A percentile compares a stretch with the other conserved stretches of the same genome.
Conservation (phyloP, 2,113 vertebrate species). For the Dolichotis patagonum region DNA sequence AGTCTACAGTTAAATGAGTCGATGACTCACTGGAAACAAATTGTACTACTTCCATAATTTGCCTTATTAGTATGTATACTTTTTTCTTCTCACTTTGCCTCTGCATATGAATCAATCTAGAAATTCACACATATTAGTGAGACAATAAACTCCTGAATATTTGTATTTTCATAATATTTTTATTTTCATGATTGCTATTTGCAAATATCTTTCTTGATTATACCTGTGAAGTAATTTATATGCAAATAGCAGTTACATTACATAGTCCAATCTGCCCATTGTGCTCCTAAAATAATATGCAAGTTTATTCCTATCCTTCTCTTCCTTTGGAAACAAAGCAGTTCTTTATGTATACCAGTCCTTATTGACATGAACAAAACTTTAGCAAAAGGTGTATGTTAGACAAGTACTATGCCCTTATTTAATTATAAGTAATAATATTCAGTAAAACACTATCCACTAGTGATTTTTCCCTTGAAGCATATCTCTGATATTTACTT, state of each 20-base stretch:
- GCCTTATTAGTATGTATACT: background rate
- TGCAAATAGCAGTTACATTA: slow-evolving; percentile 60
- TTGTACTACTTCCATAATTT: background rate
- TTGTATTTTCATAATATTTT: slow-evolving; percentile 67
- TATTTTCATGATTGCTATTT: slow-evolving; percentile 63
- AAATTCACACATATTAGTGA: slow-evolving; percentile 13
- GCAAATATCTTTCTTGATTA: slow-evolving; percentile 65
- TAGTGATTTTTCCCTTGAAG: slow-evolving; percentile 26
- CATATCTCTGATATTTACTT: background rate
- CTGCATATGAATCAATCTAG: slow-evolving; percentile 6
- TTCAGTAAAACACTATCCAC: slow-evolving; percentile 13
- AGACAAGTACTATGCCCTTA: background rate
- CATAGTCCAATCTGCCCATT: slow-evolving; percentile 25
- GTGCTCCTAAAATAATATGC: slow-evolving; percentile 57
- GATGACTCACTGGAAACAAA: slow-evolving; percentile 47
- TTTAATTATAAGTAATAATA: slow-evolving; percentile 13
- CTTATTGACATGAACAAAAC: slow-evolving; percentile 36
- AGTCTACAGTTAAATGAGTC: background rate
- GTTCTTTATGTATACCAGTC: background rate
- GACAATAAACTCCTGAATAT: slow-evolving; percentile 59
- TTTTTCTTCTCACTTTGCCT: slow-evolving; percentile 9
- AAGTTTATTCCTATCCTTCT: slow-evolving; percentile 41
- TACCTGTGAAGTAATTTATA: slow-evolving; percentile 68
- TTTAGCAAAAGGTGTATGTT: slow-evolving; percentile 29
- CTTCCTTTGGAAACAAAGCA: slow-evolving; percentile 29